phyloP scores from a whole-genome alignment of 2,113 vertebrate species.

The Illadopsis cleaveri region DNA sequence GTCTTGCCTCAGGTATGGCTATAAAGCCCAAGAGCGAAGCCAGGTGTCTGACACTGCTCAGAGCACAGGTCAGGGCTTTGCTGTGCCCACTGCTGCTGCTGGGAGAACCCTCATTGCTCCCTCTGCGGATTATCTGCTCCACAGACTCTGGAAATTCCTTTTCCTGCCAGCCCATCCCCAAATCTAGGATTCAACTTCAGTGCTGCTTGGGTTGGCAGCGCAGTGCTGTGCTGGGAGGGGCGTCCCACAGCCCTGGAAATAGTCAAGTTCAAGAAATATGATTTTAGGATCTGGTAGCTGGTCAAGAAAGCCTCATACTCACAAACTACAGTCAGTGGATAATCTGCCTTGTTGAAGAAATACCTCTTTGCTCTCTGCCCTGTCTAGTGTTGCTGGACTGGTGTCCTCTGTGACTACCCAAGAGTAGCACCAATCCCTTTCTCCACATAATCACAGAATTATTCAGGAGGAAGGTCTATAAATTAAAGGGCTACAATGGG shows the following conservation, averaged over 20 bases:
- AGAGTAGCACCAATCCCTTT: background rate
- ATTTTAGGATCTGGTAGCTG: background rate
- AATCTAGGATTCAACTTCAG: background rate
- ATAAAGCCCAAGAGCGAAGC: background rate
- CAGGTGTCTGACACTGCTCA: accelerated
- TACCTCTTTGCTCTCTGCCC: background rate
- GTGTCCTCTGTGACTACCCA: background rate
- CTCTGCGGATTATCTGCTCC: background rate
- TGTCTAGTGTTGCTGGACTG: background rate
- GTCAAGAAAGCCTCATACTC: background rate
- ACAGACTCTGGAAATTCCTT: background rate
- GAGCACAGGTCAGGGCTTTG: background rate
- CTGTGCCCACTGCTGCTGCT: background rate
- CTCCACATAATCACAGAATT: background rate
- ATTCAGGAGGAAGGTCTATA: background rate
- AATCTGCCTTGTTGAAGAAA: background rate
- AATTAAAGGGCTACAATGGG: background rate
- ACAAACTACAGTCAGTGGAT: background rate
- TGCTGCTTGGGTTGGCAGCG: background rate
- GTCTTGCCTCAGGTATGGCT: background rate
- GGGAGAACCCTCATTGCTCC: accelerated
- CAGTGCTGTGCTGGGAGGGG: accelerated
- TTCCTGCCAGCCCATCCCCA: background rate
- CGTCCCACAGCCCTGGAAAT: background rate
- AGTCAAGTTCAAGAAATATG: background rate